phyloP scores from a whole-genome alignment of 23 tunicate species.

The Ascidia mentula region DNA sequence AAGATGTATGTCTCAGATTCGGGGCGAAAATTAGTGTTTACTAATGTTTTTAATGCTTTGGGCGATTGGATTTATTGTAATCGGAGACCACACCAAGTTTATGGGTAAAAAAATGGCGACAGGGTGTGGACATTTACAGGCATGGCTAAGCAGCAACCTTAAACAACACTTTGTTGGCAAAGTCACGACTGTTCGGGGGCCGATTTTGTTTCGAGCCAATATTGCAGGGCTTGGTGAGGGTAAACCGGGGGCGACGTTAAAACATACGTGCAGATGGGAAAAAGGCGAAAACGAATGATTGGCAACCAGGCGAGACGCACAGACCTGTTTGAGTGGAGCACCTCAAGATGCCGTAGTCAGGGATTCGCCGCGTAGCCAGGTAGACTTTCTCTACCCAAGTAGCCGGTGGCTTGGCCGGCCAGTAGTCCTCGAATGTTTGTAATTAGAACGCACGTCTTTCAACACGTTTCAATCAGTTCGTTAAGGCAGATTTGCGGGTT shows the following conservation, averaged over 20 bases:
- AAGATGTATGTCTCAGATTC: too few species aligned
- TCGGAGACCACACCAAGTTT: too few species aligned
- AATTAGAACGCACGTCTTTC: background rate
- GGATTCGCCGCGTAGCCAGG: constrained; percentile 10
- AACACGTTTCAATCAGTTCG: too few species aligned
- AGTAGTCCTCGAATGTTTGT: background rate
- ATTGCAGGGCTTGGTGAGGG: background rate
- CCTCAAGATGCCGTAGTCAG: constrained; percentile 1
- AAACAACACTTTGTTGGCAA: background rate
- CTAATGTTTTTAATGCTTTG: too few species aligned
- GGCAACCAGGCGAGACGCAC: constrained; percentile 20
- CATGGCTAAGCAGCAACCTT: background rate
- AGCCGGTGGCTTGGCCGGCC: too few species aligned
- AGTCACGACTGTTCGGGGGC: background rate
- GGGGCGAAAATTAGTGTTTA: too few species aligned
- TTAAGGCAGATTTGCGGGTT: too few species aligned
- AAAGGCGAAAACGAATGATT: constrained; percentile 20
- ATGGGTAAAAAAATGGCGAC: constrained; percentile 9
- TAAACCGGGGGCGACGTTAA: background rate
- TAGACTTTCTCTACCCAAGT: background rate
- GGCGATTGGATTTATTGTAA: too few species aligned
- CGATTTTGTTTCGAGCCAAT: background rate
- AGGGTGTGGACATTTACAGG: background rate
- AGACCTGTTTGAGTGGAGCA: constrained; percentile 1
- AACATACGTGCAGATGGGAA: background rate